Base-by-base conservation (phyloP, 1,140 invertebrate genomes). In the Drosophila bifasciata region DNA sequence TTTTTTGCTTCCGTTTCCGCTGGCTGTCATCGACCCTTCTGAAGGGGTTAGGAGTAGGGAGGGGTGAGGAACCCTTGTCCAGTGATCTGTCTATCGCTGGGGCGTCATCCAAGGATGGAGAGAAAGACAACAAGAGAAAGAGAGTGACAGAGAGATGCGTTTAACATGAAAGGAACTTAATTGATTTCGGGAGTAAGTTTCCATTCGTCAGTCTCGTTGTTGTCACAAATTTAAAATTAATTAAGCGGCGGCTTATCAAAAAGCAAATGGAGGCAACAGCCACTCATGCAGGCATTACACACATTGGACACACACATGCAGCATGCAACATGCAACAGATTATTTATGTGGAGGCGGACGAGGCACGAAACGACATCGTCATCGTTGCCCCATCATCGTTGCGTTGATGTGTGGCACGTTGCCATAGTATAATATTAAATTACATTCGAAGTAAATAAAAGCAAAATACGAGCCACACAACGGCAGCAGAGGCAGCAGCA, bases 131-230 rank as follows among this genome's bases (percentile, higher is more conserved):
- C 3, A 2, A 36, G 25, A 9, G 21, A 13, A 15, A 8, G n/a
- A 41, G 39, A 19, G 23, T 2, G 23, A n/a, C 21, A 25, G n/a
- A 32, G 9, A 19, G 8, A 88, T 89, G 79, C 83, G 79, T 88
- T 88, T 89, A 88, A 76, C 83, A 78, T 76, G 71, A 72, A 88
- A 83, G 83, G 83, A 63, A 62, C 83, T 63, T 81, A 85, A 86
- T 85, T 86, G 81, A 85, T 85, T 76, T 76, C 16, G 39, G 19
- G 39, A 40, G 32, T 7, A 43, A 85, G 76, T 76, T 88, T 81
- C 73, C 19, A 21, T 21, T 9, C 28, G 28, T 78, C 77, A 57
- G 40, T 67, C 43, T 45, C 68, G 81, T 75, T 71, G 57, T 58
- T 64, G 53, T 56, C 63, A 68, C 46, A 88, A 77, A 77, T 81